Evolutionary conservation across 2,888 invertebrate genomes (phyloP), one percentile per base, ranked within the genome.

Genomic region (Andrena chrysosceles): DNA sequence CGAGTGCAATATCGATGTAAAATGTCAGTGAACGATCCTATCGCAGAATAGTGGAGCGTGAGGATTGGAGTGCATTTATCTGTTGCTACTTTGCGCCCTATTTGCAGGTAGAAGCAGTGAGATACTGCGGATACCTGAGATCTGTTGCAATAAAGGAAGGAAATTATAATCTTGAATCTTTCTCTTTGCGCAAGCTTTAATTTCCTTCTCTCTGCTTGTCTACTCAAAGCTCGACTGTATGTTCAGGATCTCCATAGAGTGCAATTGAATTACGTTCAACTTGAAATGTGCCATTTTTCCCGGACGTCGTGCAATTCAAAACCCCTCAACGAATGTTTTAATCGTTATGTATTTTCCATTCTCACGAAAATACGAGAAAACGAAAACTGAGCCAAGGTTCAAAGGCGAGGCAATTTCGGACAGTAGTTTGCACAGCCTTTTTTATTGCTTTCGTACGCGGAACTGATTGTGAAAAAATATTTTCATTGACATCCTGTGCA

Each of bases 21-120:
- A 76, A 63, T 64, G 59, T 60, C 64, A 26, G 23, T 13, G 56
- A 66, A 54, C 69, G 72, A 80, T 80, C 63, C 52, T 80, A 68
- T 74, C 82, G 49, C 23, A 29, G 63, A 70, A 52, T 70, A 42
- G 74, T 54, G 66, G 62, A 35, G 33, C 74, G 62, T n/a, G 48
- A 62, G 54, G 71, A 75, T 82, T 70, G 71, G 59, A 59, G 72
- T 59, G 62, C 26, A 56, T 68, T 56, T 49, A 49, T 81, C 42
- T 63, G 63, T 23, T 49, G 60, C 20, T 62, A 20, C 13, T 56
- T 20, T 23, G 60, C n/a, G 31, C 26, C 49, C 16, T 29, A 31
- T 7, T 33, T 49, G 10, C 23, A 23, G 13, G 31, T 31, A 13
- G 33, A 26, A 26, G 33, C 5, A 33, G 20, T 13, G 31, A 23